Conservation (phyloP, 2,113 vertebrate species). For the Chitala chitala region DNA sequence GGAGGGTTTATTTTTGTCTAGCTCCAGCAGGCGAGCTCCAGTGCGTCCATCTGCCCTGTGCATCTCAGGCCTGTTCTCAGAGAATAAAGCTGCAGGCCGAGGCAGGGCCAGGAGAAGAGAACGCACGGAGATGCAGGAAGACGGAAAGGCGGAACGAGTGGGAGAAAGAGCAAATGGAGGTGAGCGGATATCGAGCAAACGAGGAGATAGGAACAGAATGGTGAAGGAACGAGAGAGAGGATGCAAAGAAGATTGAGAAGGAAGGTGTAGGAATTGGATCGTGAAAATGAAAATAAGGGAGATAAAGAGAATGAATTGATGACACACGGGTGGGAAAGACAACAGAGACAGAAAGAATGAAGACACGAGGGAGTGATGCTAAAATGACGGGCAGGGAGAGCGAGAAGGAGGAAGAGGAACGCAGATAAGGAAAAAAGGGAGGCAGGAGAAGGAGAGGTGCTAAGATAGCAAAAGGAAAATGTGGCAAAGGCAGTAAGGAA, state of each 20-base stretch:
- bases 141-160: too few relatives aligned
- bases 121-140: too few relatives aligned
- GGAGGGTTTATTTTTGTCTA: slow-evolving; percentile 45
- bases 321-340: background rate
- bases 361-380: too few relatives aligned
- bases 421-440: too few relatives aligned
- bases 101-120: too few relatives aligned
- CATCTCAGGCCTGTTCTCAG: background rate
- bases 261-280: background rate
- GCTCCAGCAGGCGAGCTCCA: slow-evolving; percentile 41
- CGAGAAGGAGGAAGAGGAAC: slow-evolving; percentile 4
- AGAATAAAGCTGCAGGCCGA: background rate
- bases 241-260: too few relatives aligned
- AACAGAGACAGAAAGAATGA: background rate
- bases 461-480: background rate
- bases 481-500: background rate
- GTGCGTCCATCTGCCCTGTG: slow-evolving; percentile 38
- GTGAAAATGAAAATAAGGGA: background rate
- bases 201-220: background rate
- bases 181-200: too few relatives aligned
- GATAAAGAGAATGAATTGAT: background rate
- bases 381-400: background rate
- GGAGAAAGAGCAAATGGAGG: too few relatives aligned
- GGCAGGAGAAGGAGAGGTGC: background rate
- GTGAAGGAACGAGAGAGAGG: background rate